phyloP scores from a whole-genome alignment of 2,888 invertebrate species.

The Caenorhabditis wallacei region DNA sequence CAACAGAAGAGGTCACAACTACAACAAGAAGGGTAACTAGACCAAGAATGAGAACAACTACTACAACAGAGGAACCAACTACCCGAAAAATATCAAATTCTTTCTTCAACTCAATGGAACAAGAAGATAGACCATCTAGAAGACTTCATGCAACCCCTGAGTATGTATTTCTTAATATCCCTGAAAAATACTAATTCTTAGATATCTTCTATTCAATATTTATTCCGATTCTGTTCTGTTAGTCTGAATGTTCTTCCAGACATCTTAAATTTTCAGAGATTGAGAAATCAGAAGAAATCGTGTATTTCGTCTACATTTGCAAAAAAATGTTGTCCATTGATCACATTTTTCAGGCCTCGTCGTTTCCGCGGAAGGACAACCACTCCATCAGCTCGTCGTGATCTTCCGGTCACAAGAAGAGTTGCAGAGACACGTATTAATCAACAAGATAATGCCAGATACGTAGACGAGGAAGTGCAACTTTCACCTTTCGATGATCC shows the following conservation, averaged over 20 bases:
- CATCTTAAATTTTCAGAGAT: neutral
- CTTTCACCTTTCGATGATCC: slow-evolving; percentile 74
- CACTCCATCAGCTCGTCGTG: slow-evolving; percentile 68
- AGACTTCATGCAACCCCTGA: slow-evolving; percentile 20
- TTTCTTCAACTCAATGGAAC: slow-evolving; percentile 59
- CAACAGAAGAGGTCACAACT: slow-evolving; percentile 33
- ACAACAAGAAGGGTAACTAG: slow-evolving; percentile 5
- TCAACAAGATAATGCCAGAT: slow-evolving; percentile 71
- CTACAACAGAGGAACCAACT: slow-evolving; percentile 35
- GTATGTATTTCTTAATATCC: slow-evolving; percentile 4
- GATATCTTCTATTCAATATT: no score
- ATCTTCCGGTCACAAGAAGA: slow-evolving; percentile 64
- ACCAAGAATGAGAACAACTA: slow-evolving; percentile 35
- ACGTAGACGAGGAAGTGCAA: slow-evolving; percentile 74
- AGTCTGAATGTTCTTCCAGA: neutral
- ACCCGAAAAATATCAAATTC: slow-evolving; percentile 43
- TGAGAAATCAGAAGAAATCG: neutral
- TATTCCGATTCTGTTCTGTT: neutral
- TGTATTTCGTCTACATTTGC: neutral
- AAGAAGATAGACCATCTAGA: neutral
- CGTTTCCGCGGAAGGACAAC: slow-evolving; percentile 64
- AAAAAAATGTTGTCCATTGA: slow-evolving; percentile 4
- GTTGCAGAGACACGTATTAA: slow-evolving; percentile 44
- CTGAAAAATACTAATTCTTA: neutral
- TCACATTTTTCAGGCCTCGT: slow-evolving; percentile 36